Evolutionary conservation across 1,140 invertebrate species (phyloP), one percentile per base, ranked within the genome.

Genomic region (Temnothorax curvispinosus): DNA sequence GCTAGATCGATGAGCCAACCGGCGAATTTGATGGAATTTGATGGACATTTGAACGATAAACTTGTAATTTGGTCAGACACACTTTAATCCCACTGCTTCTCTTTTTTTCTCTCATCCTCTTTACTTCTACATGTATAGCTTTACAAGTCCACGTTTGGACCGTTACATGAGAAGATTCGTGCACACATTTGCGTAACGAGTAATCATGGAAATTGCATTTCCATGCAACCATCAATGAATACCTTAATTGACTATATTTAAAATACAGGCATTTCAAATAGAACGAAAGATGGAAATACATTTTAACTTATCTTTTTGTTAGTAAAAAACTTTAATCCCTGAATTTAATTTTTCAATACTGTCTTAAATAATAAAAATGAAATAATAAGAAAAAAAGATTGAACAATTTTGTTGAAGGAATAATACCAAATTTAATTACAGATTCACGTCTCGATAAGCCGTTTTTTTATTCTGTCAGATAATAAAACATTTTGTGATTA

Each of bases 121-220:
- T 67, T 78, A 21, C 2, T 21, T 78, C 4, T 38, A 78, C 11
- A n/a, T n/a, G 27, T 27, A 27, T 27, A 32, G 15, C 11, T 13
- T 67, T 7, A 64, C 6, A 41, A n/a, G 11, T n/a, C 7, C n/a
- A 38, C 38, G 13, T 9, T 76, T 32, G 18, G 2, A 47, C 0
- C 18, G 3, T 32, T 80, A 9, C 8, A 52, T 8, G n/a, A 41
- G 4, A 54, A 69, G 13, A 27, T 47, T 64, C 0, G 38, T 18
- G 35, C 7, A 41, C n/a, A 54, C 15, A 80, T 69, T 80, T 69
- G 32, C n/a, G 6, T 80, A 80, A 80, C 8, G 5, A 80, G 35
- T 54, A 38, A 54, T 67, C 8, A 41, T 32, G n/a, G 13, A 80
- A 69, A 80, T 80, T 80, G n/a, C 15, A 69, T 80, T 67, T n/a